These are phyloP conservation scores for Trogon melanurus DNA, from an alignment of 2,113 vertebrate genomes.

Conservation along the genomic window DNA sequence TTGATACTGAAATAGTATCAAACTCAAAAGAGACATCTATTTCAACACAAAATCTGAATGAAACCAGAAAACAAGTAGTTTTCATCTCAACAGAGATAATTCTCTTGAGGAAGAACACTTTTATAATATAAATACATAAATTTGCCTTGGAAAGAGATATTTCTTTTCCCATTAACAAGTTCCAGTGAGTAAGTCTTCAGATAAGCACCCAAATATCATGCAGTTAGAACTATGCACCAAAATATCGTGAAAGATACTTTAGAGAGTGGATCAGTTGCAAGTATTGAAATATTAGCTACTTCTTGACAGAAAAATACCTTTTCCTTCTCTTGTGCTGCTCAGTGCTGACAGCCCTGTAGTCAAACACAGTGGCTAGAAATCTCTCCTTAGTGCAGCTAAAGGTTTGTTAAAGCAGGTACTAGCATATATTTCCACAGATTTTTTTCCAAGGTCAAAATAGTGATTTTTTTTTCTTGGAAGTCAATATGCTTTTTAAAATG, in stretches of 20 bases:
- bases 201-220: background rate
- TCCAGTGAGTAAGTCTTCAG: background rate
- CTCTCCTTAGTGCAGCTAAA: background rate
- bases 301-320: conserved; percentile 17
- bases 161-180: background rate
- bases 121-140: background rate
- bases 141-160: background rate
- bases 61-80: background rate
- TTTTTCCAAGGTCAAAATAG: background rate
- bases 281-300: background rate
- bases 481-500: background rate
- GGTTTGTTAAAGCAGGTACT: conserved; percentile 1
- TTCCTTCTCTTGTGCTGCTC: background rate
- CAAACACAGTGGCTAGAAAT: background rate
- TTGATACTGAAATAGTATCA: background rate
- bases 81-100: background rate
- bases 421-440: background rate
- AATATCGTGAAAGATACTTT: background rate
- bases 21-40: background rate
- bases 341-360: background rate
- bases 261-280: background rate
- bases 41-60: background rate
- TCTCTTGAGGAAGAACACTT: background rate
- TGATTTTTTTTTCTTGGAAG: background rate
- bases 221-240: background rate